Conservation (phyloP, 2,888 invertebrate species). For the Choreutis nemorana region DNA sequence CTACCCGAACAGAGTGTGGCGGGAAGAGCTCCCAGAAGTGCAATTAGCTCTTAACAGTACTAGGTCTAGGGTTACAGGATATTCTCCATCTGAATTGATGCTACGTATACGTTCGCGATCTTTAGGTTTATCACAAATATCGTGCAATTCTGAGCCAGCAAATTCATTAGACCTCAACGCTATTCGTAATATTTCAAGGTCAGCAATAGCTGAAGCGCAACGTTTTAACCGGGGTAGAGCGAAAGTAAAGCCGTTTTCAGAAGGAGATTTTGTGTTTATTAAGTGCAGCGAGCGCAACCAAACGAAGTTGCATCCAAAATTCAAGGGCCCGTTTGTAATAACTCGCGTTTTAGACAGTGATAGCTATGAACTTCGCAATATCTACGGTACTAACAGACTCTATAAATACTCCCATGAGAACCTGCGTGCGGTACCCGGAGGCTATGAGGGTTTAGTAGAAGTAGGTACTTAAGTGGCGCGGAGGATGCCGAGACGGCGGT, state of each 20-base stretch:
- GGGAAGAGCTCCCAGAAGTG: too few relatives aligned
- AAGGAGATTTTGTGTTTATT: conserved; percentile 13
- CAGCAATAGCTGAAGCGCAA: too few relatives aligned
- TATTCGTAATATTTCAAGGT: too few relatives aligned
- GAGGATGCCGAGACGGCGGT: conserved; percentile 10
- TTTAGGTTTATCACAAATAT: conserved; percentile 9
- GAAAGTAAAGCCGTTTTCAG: conserved; percentile 7
- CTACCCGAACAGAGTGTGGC: too few relatives aligned
- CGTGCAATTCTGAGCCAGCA: too few relatives aligned
- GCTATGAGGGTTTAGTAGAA: conserved; percentile 10
- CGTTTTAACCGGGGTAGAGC: conserved; percentile 10
- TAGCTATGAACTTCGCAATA: conserved; percentile 10
- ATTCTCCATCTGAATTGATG: conserved; percentile 15
- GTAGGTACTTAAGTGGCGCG: conserved; percentile 6
- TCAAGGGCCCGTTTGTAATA: conserved; percentile 10
- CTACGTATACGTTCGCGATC: conserved; percentile 11
- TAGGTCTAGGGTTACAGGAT: conserved; percentile 11
- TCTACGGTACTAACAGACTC: conserved; percentile 9
- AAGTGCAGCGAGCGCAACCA: conserved; percentile 13
- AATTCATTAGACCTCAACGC: too few relatives aligned
- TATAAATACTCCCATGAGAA: conserved; percentile 15
- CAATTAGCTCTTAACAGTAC: conserved; percentile 16
- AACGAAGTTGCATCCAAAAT: too few relatives aligned
- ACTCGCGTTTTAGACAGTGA: too few relatives aligned
- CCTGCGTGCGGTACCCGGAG: conserved; percentile 11